Conservation (phyloP, 2,113 vertebrate species). For the Macroglossus sobrinus region DNA sequence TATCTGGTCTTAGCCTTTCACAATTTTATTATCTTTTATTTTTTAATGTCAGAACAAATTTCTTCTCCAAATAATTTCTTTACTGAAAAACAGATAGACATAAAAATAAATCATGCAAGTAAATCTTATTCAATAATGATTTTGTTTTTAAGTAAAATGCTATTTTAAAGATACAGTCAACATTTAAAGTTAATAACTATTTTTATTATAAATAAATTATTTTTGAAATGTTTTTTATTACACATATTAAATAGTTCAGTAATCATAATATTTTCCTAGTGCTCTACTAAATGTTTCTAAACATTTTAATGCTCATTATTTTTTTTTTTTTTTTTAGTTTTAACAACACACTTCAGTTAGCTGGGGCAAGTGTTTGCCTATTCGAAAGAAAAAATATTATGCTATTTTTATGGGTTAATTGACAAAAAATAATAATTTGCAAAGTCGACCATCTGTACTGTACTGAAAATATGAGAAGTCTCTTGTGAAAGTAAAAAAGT, state of each 20-base stretch:
- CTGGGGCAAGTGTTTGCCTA: not conserved
- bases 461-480: not conserved
- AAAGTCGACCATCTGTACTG: not conserved
- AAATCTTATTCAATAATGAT: not conserved
- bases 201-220: not conserved
- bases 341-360: not conserved
- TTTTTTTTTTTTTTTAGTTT: not conserved
- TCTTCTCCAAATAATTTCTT: not conserved
- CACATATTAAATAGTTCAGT: not conserved
- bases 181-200: not conserved
- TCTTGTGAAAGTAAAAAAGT: not conserved
- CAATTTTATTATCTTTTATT: not conserved
- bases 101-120: not conserved
- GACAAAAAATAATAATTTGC: not conserved
- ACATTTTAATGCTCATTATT: not conserved
- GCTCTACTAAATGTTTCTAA: not conserved
- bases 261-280: not conserved
- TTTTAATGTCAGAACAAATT: not conserved
- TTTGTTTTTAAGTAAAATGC: not conserved
- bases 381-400: not conserved
- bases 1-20: not conserved
- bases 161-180: not conserved
- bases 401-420: not conserved
- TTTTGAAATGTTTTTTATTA: not conserved
- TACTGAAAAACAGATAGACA: not conserved